Conservation (phyloP, 2,888 invertebrate species). For the Cecidostiba fungosa region DNA sequence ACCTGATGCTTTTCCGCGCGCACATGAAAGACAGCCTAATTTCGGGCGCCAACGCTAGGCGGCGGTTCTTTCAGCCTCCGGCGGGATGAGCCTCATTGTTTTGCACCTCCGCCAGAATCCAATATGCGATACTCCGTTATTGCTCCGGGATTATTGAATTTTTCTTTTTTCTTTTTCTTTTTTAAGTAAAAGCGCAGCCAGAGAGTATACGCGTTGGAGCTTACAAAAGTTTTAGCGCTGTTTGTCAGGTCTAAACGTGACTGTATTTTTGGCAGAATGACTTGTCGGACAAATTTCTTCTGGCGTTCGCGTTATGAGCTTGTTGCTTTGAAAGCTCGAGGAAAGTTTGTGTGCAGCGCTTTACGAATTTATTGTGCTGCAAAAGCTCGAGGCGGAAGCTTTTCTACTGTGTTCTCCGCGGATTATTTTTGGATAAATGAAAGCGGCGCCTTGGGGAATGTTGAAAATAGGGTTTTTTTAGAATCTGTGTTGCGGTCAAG, state of each 20-base stretch:
- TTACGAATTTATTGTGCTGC: background rate
- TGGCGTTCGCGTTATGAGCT: background rate
- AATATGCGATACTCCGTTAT: background rate
- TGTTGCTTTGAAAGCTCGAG: constrained; percentile 7
- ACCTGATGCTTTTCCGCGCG: background rate
- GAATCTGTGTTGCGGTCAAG: background rate
- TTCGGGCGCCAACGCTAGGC: background rate
- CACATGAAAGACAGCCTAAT: constrained; percentile 33
- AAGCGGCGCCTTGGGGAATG: background rate
- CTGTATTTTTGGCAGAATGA: constrained; percentile 35
- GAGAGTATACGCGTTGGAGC: background rate
- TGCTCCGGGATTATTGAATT: no score
- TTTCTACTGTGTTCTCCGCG: background rate
- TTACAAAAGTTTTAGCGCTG: background rate
- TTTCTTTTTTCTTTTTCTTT: no score
- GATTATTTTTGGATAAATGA: constrained; percentile 5
- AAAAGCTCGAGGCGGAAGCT: background rate
- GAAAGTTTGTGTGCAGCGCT: background rate
- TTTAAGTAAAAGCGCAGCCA: no score
- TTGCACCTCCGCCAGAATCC: background rate
- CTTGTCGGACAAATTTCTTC: constrained; percentile 27
- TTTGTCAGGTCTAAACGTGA: background rate
- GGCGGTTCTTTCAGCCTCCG: background rate
- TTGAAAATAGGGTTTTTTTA: background rate
- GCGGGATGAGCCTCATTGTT: background rate